These are phyloP conservation scores for Smithornis capensis DNA, from an alignment of 2,113 vertebrate genomes.

Conservation along the genomic window DNA sequence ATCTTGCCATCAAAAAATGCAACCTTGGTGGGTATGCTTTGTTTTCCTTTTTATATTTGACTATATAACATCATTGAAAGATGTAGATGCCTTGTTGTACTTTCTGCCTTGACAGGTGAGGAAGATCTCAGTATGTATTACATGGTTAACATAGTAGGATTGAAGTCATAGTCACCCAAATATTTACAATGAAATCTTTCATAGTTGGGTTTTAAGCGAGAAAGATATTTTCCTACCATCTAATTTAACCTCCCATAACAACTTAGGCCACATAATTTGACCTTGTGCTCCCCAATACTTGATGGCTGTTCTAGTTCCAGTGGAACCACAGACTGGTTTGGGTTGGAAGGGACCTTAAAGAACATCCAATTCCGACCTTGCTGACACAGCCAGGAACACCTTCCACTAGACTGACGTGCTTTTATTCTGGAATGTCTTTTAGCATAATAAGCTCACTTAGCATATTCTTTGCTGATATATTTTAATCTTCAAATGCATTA, in stretches of 20 bases:
- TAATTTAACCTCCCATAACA: neutral
- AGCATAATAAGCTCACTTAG: neutral
- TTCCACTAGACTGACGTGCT: neutral
- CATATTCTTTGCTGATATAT: neutral
- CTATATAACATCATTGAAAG: neutral
- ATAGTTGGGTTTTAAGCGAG: neutral
- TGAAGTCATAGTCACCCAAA: neutral
- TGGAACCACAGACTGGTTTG: neutral
- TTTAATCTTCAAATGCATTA: neutral
- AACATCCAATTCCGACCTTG: neutral
- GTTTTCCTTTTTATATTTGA: neutral
- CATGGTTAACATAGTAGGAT: neutral
- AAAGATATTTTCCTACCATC: neutral
- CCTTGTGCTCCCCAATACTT: neutral
- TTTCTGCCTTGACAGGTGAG: neutral
- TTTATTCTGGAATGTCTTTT: neutral
- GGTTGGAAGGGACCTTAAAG: neutral
- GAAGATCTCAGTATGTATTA: neutral
- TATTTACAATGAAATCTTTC: neutral
- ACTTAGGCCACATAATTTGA: neutral
- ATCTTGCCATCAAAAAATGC: conserved; percentile 74
- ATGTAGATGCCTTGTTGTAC: neutral
- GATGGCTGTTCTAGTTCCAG: neutral
- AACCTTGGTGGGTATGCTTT: conserved; percentile 77
- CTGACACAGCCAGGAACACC: neutral